Evolutionary conservation across 2,797 vertebrate species (phyloP), one percentile per base, ranked within the genome.

Genomic region (Crypturellus tataupa): DNA sequence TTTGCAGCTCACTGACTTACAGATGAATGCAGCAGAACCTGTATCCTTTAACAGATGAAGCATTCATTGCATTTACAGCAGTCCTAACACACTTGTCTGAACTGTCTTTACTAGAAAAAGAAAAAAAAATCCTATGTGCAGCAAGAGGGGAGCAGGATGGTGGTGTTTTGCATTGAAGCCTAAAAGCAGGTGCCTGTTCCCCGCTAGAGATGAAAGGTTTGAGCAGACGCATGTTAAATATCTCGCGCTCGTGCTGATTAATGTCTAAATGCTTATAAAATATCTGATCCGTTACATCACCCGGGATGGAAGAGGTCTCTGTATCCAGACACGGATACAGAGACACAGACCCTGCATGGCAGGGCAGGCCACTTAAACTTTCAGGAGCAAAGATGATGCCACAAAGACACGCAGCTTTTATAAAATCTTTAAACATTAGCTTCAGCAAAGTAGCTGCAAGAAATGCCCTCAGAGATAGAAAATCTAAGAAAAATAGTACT

Each of bases 401-500:
- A 87, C 78, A 73, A 89, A 91, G 80, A 94, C 77, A 80, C 72
- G 73, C 29, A 87, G 55, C 80, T 73, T 89, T 95, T 96, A 95
- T 84, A 93, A 96, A 96, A 96, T 95, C 94, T 95, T 97, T 96
- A 96, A 95, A 76, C 95, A 89, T 93, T 94, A 97, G 95, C 97
- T 97, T 97, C 95, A 96, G 97, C 92, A 98, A 98, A 98, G 98
- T 98, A 98, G 98, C 98, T 98, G 98, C 98, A 98, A 98, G 98
- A 98, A 99, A 98, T 98, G 98, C 98, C 98, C 98, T 98, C 97
- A 97, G 98, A 99, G 98, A 98, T 98, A 99, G 99, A 98, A 98
- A 98, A 99, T 98, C 98, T 98, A 97, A 98, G 98, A 98, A 98
- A 98, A 98, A 98, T 98, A 98, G 98, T 99, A 98, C 98, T 99